phyloP scores from a whole-genome alignment of 2,797 vertebrate genomes.

The Phrynocephalus vlangalii region DNA sequence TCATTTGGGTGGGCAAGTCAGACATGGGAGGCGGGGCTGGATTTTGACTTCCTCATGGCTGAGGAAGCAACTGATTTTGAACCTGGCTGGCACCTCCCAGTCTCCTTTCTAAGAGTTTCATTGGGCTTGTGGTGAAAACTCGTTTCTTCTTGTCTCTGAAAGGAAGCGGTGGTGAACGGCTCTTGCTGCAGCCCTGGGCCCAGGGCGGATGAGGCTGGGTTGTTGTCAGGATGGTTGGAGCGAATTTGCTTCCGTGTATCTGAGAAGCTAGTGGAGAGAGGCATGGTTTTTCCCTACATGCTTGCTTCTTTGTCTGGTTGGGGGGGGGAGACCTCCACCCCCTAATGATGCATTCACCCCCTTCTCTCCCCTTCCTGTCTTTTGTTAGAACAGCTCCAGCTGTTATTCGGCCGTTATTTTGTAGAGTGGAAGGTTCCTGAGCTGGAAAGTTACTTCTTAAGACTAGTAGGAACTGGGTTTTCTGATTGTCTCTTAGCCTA shows the following conservation, averaged over 20 bases:
- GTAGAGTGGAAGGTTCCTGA: neutral
- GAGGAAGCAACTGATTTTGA: neutral
- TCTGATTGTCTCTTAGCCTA: neutral
- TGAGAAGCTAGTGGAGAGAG: neutral
- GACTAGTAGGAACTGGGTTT: neutral
- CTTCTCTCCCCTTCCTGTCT: neutral
- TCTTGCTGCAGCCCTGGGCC: too few species aligned
- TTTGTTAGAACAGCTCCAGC: neutral
- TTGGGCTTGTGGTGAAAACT: neutral
- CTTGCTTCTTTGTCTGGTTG: conserved; percentile 9
- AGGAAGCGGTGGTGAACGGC: neutral
- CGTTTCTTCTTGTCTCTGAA: neutral
- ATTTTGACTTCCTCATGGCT: neutral
- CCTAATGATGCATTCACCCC: neutral
- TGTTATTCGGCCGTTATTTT: neutral
- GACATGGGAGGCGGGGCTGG: neutral
- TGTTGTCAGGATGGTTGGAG: neutral
- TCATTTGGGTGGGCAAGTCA: neutral
- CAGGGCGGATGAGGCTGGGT: neutral
- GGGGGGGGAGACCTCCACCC: neutral
- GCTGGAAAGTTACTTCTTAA: neutral
- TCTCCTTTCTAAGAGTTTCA: neutral
- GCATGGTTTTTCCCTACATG: neutral
- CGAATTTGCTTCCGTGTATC: neutral
- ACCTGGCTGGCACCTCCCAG: neutral